These are phyloP conservation scores for Eupleurogrammus muticus DNA, from an alignment of 2,797 vertebrate genomes.

Conservation along the genomic window DNA sequence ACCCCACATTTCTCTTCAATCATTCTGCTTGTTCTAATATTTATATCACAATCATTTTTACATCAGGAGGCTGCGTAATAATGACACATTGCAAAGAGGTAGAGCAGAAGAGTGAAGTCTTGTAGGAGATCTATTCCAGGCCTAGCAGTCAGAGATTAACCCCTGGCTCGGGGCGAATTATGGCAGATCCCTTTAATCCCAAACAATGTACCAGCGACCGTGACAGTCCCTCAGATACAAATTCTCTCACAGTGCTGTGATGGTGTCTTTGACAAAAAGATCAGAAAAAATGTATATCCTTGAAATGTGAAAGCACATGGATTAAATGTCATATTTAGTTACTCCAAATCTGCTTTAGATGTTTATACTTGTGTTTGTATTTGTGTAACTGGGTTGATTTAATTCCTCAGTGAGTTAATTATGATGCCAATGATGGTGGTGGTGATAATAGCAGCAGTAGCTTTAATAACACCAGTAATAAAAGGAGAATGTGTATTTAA, in stretches of 20 bases:
- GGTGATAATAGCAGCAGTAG: neutral
- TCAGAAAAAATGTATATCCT: neutral
- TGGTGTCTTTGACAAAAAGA: neutral
- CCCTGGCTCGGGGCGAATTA: slow-evolving; percentile 67
- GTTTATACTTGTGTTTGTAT: neutral
- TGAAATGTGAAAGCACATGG: neutral
- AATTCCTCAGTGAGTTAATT: neutral
- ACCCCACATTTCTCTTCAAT: neutral
- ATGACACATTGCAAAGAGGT: slow-evolving; percentile 35
- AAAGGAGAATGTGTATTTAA: neutral
- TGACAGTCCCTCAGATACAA: slow-evolving; percentile 3
- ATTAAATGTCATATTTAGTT: rapidly evolving
- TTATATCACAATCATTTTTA: neutral
- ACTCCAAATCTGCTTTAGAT: neutral
- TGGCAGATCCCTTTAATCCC: slow-evolving; percentile 80
- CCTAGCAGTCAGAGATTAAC: slow-evolving; percentile 79
- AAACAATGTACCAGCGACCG: slow-evolving; percentile 56
- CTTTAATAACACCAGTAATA: neutral
- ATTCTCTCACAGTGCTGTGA: slow-evolving; percentile 5
- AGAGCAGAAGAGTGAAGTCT: slow-evolving; percentile 56
- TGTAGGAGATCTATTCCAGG: slow-evolving; percentile 78
- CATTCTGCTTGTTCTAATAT: neutral
- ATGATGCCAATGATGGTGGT: neutral
- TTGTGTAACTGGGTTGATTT: neutral
- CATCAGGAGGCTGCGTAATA: neutral